Evolutionary conservation across 2,797 vertebrate species (phyloP), one percentile per base, ranked within the genome.

Genomic region (Arrhamphus sclerolepis): DNA sequence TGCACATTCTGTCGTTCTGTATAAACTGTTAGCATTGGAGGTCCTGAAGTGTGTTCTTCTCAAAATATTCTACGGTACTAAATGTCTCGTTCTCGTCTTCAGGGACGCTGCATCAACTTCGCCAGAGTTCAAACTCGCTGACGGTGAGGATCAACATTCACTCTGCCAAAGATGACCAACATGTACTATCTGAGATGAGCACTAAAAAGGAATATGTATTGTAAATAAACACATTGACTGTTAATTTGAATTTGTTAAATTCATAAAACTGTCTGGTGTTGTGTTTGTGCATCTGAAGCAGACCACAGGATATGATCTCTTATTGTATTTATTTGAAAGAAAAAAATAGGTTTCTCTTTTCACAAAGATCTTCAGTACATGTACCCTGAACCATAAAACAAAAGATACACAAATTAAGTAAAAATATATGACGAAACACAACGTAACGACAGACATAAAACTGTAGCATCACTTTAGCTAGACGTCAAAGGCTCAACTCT

Each of bases 41-140:
- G 3, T 18, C 13, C 1, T 20, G 3, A 51, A 7, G 4, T 18
- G 6, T 17, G 3, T 34, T 7, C 17, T 18, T 41, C 29, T 22
- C 38, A 3, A n/a, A 40, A 38, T 5, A 16, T 14, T 38, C 11
- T 38, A 13, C 34, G 14, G 13, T 13, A 38, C 34, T 38, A 38
- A 38, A 13, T 38, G 34, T 28, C 13, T 53, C 41, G n/a, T 31
- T 39, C 2, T 69, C 40, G n/a, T 76, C 62, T 75, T 19, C 70
- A 93, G 92, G 92, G 92, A 0, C 91, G 91, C 77, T 93, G 92
- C 79, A 89, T 93, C 29, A 92, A 91, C 85, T 92, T 93, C 87
- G 91, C 87, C 56, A 80, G 91, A 75, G 85, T 90, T 76, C 88
- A 86, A 56, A 84, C 62, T 65, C 80, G 57, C 46, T 91, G 82